Base-by-base conservation (phyloP, 1,140 invertebrate species). In the Drosophila watanabei region DNA sequence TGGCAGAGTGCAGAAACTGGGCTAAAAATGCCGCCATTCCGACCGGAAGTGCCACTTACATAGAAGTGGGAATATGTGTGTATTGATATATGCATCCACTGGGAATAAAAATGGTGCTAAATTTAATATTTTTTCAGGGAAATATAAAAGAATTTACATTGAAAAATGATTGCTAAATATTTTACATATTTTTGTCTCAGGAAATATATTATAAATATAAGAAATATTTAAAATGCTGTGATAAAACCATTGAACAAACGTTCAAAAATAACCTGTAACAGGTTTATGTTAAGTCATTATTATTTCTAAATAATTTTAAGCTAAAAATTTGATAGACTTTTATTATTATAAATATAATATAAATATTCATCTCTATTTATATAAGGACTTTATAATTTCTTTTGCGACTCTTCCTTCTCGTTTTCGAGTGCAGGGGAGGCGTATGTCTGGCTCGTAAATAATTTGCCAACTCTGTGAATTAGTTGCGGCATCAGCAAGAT, bases 401-500 rank as follows among this genome's bases (percentile, higher is more conserved):
- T 32, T 52, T 18, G 4, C 33, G 2, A 13, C n/a, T n/a, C 4
- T 52, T 5, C n/a, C 6, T 16, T 2, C 9, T 49, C 0, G 9
- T 6, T 37, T 37, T 24, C 14, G 2, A 56, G 52, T 45, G 35
- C 20, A 39, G 20, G 30, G n/a, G 2, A 10, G 56, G 33, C 37
- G 41, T 48, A 20, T 41, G 51, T 13, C 33, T 11, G 56, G 56
- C 33, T 45, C 54, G 79, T 83, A 85, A 85, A 84, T 80, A 85
- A 85, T 80, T 85, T 63, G 68, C 66, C 63, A 66, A 58, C 63
- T 70, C 56, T 60, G 70, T 63, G 64, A 85, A 85, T 84, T 78
- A 70, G 83, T 82, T 86, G 71, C 64, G 49, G 63, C 51, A 51
- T 80, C 81, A 64, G 76, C 81, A 76, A 88, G 79, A 89, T 89